These are phyloP conservation scores for Drosophila eohydei DNA, from an alignment of 2,888 invertebrate species.

Conservation along the genomic window DNA sequence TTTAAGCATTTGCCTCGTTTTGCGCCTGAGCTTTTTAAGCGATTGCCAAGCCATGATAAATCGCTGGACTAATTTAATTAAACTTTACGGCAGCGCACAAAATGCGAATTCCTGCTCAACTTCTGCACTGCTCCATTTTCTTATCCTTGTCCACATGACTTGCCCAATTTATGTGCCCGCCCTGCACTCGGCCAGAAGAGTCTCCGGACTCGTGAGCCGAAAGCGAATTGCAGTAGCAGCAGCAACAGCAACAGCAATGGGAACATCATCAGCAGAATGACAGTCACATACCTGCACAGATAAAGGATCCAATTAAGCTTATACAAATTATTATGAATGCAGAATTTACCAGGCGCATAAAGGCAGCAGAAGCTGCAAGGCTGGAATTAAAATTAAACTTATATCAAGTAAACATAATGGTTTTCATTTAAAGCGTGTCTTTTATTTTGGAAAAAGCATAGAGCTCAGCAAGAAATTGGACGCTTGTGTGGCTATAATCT, in stretches of 20 bases:
- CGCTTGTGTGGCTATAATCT: not conserved
- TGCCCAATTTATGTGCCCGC: slow-evolving; percentile 56
- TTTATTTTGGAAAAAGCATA: too few species aligned
- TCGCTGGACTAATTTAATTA: slow-evolving; percentile 79
- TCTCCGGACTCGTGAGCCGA: slow-evolving; percentile 22
- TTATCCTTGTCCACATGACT: slow-evolving; percentile 65
- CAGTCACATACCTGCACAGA: slow-evolving; percentile 49
- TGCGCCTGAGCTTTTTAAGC: slow-evolving; percentile 69
- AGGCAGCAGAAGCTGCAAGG: not conserved
- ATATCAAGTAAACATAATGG: not conserved
- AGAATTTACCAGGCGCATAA: slow-evolving; percentile 17
- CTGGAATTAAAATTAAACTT: not conserved
- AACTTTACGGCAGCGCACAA: slow-evolving; percentile 64
- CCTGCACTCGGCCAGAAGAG: slow-evolving; percentile 32
- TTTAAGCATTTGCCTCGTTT: slow-evolving; percentile 63
- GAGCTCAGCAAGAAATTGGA: not conserved
- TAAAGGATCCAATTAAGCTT: slow-evolving; percentile 71
- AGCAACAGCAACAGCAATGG: not conserved
- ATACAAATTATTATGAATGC: slow-evolving; percentile 45
- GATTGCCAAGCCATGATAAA: slow-evolving; percentile 78
- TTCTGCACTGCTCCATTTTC: slow-evolving; percentile 37
- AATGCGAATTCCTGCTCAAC: slow-evolving; percentile 24
- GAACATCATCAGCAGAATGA: slow-evolving; percentile 14
- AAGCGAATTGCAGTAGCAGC: slow-evolving; percentile 12
- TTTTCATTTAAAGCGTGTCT: not conserved